Evolutionary conservation across 2,888 invertebrate species (phyloP).

Genomic region (Odontocolon sp.): DNA sequence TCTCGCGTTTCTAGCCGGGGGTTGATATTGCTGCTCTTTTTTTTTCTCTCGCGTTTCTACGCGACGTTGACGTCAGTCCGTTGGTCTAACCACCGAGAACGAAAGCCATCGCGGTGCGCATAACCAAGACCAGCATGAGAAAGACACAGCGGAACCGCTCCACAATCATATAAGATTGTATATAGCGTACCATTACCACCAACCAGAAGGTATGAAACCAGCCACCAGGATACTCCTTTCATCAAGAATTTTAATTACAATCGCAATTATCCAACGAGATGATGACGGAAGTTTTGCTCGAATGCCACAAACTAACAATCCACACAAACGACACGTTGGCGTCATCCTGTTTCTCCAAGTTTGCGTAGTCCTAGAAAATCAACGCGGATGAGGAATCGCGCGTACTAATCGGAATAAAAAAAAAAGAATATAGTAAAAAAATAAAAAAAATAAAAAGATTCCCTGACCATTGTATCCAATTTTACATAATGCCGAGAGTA

Average conservation of each 20-base stretch:
- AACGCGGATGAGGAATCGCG: too few relatives aligned
- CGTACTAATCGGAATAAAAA: constrained; percentile 10
- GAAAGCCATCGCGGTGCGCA: not conserved
- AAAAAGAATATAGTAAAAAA: constrained; percentile 31
- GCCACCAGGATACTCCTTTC: constrained; percentile 64
- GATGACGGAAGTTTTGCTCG: constrained; percentile 67
- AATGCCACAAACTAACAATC: constrained; percentile 73
- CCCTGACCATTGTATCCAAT: too few relatives aligned
- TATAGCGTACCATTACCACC: constrained; percentile 30
- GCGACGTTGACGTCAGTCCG: constrained; percentile 32
- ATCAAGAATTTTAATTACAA: constrained; percentile 79
- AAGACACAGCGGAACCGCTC: not conserved
- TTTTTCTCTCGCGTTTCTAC: constrained; percentile 61
- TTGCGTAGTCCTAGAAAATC: not conserved
- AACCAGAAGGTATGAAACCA: not conserved
- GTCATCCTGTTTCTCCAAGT: not conserved
- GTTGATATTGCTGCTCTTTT: constrained; percentile 36
- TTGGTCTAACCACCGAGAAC: constrained; percentile 31
- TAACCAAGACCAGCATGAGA: not conserved
- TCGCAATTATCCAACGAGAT: constrained; percentile 72
- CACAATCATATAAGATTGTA: constrained; percentile 10
- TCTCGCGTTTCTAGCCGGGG: constrained; percentile 28
- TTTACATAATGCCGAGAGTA: constrained; percentile 52
- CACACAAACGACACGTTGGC: constrained; percentile 19
- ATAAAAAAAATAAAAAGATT: too few relatives aligned